Conservation (phyloP, 2,888 invertebrate species). For the Cheilosia vernalis region DNA sequence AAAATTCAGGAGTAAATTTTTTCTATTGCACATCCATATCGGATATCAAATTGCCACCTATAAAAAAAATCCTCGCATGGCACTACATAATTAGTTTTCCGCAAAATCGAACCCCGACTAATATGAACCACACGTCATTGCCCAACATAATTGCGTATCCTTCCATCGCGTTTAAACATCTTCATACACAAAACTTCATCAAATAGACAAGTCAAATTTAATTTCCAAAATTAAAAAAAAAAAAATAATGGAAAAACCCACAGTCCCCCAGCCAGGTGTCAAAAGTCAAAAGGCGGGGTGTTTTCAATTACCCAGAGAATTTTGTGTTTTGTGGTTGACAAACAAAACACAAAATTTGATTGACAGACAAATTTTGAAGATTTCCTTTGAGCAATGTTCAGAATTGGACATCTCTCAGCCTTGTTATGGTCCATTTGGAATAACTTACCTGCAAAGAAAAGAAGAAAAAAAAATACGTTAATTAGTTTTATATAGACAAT, state of each 20-base stretch:
- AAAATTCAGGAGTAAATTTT: too few relatives aligned
- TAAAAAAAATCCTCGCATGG: too few relatives aligned
- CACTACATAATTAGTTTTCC: too few relatives aligned
- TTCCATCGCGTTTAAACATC: too few relatives aligned
- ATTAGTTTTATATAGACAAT: slow-evolving; percentile 4
- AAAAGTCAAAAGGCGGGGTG: slow-evolving; percentile 9
- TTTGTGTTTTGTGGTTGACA: slow-evolving; percentile 17
- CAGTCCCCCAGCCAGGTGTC: slow-evolving; percentile 17
- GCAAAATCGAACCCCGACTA: too few relatives aligned
- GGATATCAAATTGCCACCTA: too few relatives aligned
- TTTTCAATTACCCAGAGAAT: slow-evolving; percentile 53
- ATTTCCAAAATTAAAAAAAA: slow-evolving; percentile 39
- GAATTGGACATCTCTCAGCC: slow-evolving; percentile 46
- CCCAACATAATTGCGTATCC: too few relatives aligned
- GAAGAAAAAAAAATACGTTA: too few relatives aligned
- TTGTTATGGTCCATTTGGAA: slow-evolving; percentile 47
- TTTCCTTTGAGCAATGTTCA: slow-evolving; percentile 22
- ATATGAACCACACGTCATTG: too few relatives aligned
- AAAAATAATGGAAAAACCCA: slow-evolving; percentile 3
- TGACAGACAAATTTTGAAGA: slow-evolving; percentile 56
- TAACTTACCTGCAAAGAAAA: slow-evolving; percentile 70
- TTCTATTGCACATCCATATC: too few relatives aligned
- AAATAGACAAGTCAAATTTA: neutral
- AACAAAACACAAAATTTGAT: slow-evolving; percentile 39
- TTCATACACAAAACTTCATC: too few relatives aligned